Base-by-base conservation (phyloP, 2,888 invertebrate genomes). In the Pollenia labialis region DNA sequence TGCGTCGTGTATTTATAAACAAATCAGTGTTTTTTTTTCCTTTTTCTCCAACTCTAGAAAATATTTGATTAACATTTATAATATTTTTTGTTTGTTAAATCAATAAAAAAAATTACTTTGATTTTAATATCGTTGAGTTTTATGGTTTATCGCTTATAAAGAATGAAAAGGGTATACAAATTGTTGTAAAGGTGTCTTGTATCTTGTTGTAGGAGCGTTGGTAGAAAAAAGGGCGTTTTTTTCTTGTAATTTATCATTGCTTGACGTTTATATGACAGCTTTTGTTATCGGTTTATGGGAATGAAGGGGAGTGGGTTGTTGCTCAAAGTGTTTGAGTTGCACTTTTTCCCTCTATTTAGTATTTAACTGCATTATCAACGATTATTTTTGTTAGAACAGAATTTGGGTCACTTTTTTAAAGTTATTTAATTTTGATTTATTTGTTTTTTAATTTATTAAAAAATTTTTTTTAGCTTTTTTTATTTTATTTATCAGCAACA, bases 191-290 rank as follows among this genome's bases (percentile, higher is more conserved):
- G 46, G 71, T 81, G 62, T 40, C 14, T 44, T 62, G 23, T 52
- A 42, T 62, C 6, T n/a, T 46, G 12, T 54, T 62, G 14, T 71
- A 32, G 71, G 16, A 56, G 71, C 54, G 40, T 81, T 64, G 32
- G 32, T 7, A 9, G 14, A 14, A 75, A 52, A 11, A 60, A 54
- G 12, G 68, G 75, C 75, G 12, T 52, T 44, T 75, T 69, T 48
- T 4, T 32, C 32, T 58, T 16, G 74, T 82, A 44, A 82, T 82
- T 75, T 52, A 76, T 75, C 82, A 69, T 82, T 71, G 42, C 52
- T 50, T 75, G 66, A 75, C 58, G 52, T 81, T 81, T 81, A 75
- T 75, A 75, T 75, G 81, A 81, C 81, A 74, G 58, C 58, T 60
- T 40, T 50, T n/a, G 40, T 56, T 23, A 11, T n/a, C 8, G 40